Evolutionary conservation across 2,113 vertebrate genomes (phyloP), one percentile per base, ranked within the genome.

Genomic region (Pachypanchax playfairii): DNA sequence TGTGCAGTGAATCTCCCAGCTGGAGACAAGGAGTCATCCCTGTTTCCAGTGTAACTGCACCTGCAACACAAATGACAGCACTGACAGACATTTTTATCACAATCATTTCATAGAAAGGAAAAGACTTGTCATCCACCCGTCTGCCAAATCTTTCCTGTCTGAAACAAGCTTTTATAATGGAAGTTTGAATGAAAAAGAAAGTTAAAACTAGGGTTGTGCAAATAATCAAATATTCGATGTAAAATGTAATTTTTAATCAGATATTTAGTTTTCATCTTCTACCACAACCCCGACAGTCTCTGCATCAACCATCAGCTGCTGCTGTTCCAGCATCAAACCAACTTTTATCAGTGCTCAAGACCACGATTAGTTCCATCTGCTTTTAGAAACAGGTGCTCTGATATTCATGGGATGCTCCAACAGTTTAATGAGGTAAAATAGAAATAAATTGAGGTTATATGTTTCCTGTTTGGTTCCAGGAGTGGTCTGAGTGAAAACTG

Each of bases 51-150:
- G 15, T 18, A 44, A 11, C 42, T 42, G 17, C 29, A 70, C 50
- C 60, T 59, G 62, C 74, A 59, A 26, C 11, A 41, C 24, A 28
- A 55, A 61, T 21, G 6, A 22, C n/a, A 8, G 13, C 38, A 36
- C 26, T 18, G n/a, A 13, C 53, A 48, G 61, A 78, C 26, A 33
- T n/a, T 39, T 57, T 57, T 29, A 36, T 39, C 24, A 68, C 13
- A 31, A 43, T 39, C 5, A 20, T 48, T 24, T 52, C 62, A 64
- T 3, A 24, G 53, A 43, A 60, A 58, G 55, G 39, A 2, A 48
- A 20, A n/a, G n/a, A 44, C 41, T 38, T 52, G 39, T 44, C 25
- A 53, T 57, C n/a, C 36, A 29, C 44, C 39, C 25, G 38, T 35
- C 59, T 62, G 39, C 20, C 44, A 22, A 28, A 50, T 25, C 3